These are phyloP conservation scores for Himalopsyche tibetana DNA, from an alignment of 2,888 invertebrate genomes.

Conservation along the genomic window DNA sequence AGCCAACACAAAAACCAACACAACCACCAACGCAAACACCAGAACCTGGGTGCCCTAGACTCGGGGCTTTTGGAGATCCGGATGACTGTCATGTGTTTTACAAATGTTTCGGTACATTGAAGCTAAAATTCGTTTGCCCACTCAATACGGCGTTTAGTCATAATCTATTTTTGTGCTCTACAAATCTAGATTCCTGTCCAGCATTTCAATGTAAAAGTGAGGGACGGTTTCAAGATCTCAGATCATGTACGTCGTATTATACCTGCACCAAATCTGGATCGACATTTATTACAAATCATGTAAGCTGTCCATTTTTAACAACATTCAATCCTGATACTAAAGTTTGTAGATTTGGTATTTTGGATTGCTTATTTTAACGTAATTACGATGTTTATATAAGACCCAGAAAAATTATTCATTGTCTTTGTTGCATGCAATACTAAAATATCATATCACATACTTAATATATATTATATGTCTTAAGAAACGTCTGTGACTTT, in stretches of 20 bases:
- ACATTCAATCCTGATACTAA: conserved; percentile 39
- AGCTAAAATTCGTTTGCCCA: conserved; percentile 71
- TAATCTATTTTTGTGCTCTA: conserved; percentile 73
- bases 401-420: too few relatives aligned
- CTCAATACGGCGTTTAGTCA: conserved; percentile 73
- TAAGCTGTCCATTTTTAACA: conserved; percentile 52
- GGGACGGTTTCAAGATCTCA: conserved; percentile 72
- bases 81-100: conserved; percentile 44
- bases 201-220: conserved; percentile 72
- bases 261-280: conserved; percentile 71
- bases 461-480: too few relatives aligned
- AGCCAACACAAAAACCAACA: too few relatives aligned
- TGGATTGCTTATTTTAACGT: background rate
- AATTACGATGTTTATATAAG: too few relatives aligned
- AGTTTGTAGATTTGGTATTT: background rate
- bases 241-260: conserved; percentile 72
- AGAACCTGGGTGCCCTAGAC: conserved; percentile 13
- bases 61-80: conserved; percentile 29
- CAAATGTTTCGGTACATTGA: background rate
- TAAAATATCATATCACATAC: too few relatives aligned
- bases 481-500: too few relatives aligned
- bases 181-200: conserved; percentile 73
- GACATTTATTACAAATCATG: conserved; percentile 66
- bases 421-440: too few relatives aligned
- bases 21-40: background rate